Conservation (phyloP, 2,888 invertebrate species). For the Caenorhabditis plicata region DNA sequence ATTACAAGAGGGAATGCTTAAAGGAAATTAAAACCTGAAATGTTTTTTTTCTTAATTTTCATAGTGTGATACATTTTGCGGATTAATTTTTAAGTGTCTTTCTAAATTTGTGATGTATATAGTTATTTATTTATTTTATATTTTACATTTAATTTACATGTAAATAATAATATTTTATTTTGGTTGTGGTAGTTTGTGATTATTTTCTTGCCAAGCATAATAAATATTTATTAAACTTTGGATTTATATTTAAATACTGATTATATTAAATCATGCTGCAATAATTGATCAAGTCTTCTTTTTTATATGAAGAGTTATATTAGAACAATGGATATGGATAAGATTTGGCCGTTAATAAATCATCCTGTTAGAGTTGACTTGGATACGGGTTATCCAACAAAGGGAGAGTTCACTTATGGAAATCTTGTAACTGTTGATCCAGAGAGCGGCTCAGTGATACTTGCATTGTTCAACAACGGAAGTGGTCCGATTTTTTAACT, state of each 20-base stretch:
- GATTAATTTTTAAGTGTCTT: not conserved
- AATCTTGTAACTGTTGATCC: conserved; percentile 50
- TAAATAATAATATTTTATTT: no score
- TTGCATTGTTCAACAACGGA: conserved; percentile 23
- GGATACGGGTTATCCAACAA: conserved; percentile 10
- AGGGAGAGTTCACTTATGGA: conserved; percentile 14
- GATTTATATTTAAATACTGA: conserved; percentile 2
- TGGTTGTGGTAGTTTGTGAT: not conserved
- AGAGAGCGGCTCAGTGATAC: conserved; percentile 29
- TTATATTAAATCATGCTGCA: not conserved
- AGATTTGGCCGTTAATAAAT: conserved; percentile 8
- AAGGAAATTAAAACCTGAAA: not conserved
- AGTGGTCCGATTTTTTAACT: not conserved
- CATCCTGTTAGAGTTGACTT: conserved; percentile 11
- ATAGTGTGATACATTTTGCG: no score
- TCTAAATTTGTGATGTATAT: not conserved
- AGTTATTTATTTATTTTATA: not conserved
- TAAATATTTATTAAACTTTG: not conserved
- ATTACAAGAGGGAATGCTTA: conserved; percentile 25
- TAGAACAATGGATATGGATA: not conserved
- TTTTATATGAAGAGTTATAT: not conserved
- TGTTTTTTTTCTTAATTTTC: not conserved
- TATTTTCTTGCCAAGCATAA: not conserved
- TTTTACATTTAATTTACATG: not conserved
- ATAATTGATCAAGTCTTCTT: not conserved